Percentiles rank a stretch among this genome's conserved stretches.
These are phyloP conservation scores for Actinostola sp. DNA, from an alignment of 92 coral and sea anemone species.

Conservation along the genomic window DNA sequence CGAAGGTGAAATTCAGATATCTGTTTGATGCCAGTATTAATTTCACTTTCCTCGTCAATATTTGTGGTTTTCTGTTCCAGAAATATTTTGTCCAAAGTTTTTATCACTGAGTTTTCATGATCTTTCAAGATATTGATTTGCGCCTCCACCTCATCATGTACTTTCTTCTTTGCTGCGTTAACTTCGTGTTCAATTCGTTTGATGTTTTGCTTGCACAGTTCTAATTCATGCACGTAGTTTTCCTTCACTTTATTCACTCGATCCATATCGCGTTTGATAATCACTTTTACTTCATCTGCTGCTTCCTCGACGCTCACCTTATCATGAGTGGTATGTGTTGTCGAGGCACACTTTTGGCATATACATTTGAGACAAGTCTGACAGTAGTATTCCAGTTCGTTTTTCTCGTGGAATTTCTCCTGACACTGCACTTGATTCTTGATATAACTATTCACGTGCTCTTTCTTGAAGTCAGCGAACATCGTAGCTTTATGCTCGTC, in stretches of 20 bases:
- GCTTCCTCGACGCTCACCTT: neutral
- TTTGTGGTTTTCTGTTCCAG: neutral
- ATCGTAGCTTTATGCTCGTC: neutral
- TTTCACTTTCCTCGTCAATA: slow-evolving; percentile 2
- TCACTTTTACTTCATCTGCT: slow-evolving; percentile 1
- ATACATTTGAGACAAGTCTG: slow-evolving; percentile 1
- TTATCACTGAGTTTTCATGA: neutral
- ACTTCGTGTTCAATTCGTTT: slow-evolving; percentile 1
- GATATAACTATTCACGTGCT: neutral
- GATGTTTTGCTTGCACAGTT: neutral
- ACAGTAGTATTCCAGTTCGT: slow-evolving; percentile 6
- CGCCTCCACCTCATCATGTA: slow-evolving; percentile 3
- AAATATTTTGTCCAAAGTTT: neutral
- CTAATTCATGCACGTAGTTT: neutral
- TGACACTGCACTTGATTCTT: neutral
- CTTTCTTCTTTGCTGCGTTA: slow-evolving; percentile 6
- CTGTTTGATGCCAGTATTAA: slow-evolving; percentile 1
- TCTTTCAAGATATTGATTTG: neutral
- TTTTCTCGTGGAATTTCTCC: slow-evolving; percentile 9
- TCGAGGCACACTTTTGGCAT: neutral
- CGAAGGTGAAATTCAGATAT: neutral
- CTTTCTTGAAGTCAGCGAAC: neutral
- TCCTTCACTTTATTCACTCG: neutral
- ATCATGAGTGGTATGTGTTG: neutral
- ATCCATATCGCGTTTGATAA: neutral